A percentile compares a stretch with the other conserved stretches of the same genome.
Evolutionary conservation across 1,140 invertebrate species (phyloP).

Genomic region (Drosophila asahinai): DNA sequence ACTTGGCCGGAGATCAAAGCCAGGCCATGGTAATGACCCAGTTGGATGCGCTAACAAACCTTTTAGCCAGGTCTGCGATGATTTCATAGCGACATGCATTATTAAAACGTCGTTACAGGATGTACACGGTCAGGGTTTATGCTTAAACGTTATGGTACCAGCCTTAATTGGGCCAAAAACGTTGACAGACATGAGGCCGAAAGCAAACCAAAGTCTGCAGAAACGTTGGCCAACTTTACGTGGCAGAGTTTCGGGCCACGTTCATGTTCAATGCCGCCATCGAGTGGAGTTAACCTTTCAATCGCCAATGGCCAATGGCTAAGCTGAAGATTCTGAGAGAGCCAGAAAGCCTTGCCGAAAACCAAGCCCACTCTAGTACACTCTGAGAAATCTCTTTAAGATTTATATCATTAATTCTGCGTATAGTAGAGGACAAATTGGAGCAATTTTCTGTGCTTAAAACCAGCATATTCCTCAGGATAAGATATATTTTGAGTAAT

Average conservation of each 20-base stretch:
- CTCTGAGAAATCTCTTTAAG: neutral
- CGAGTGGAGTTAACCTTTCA: slow-evolving; percentile 38
- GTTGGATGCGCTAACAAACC: slow-evolving; percentile 48
- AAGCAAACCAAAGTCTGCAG: slow-evolving; percentile 2
- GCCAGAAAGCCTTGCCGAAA: slow-evolving; percentile 57
- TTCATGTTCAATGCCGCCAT: slow-evolving; percentile 39
- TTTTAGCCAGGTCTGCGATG: slow-evolving; percentile 39
- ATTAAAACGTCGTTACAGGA: slow-evolving; percentile 71
- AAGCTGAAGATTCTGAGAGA: slow-evolving; percentile 39
- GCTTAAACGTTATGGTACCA: slow-evolving; percentile 40
- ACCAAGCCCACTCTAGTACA: slow-evolving; percentile 15
- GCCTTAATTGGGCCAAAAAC: slow-evolving; percentile 44
- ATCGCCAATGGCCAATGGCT: slow-evolving; percentile 15
- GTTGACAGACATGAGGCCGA: slow-evolving; percentile 15
- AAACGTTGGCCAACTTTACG: slow-evolving; percentile 19
- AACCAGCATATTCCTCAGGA: neutral
- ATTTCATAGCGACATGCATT: slow-evolving; percentile 70
- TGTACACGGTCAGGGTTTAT: slow-evolving; percentile 29
- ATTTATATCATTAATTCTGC: no score
- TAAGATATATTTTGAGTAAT: neutral
- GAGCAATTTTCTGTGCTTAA: neutral
- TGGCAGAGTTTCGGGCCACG: slow-evolving; percentile 37
- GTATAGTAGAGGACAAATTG: no score
- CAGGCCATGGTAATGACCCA: slow-evolving; percentile 68
- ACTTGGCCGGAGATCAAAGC: slow-evolving; percentile 44